Evolutionary conservation across 2,888 invertebrate species (phyloP).

Genomic region (Leptinotarsa tumamoca): DNA sequence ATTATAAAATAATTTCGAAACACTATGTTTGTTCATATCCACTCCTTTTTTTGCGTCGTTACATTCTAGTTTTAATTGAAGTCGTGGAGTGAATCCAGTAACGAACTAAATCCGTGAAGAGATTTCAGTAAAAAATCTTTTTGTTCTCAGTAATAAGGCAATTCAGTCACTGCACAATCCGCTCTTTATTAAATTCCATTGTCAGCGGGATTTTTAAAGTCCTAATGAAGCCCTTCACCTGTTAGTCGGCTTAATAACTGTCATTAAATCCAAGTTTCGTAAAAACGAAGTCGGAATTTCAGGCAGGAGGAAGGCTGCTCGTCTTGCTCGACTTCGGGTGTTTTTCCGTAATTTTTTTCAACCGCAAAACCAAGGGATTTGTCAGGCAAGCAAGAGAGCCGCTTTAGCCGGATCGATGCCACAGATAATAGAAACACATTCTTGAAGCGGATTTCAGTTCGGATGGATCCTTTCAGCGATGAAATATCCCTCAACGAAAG

Average conservation of each 20-base stretch:
- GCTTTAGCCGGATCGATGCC: slow-evolving; percentile 25
- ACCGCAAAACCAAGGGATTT: slow-evolving; percentile 15
- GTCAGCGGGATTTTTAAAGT: slow-evolving; percentile 15
- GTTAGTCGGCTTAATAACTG: slow-evolving; percentile 14
- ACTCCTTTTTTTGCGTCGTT: neutral
- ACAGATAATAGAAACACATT: slow-evolving; percentile 17
- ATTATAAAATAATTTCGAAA: too few relatives aligned
- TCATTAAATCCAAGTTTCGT: neutral
- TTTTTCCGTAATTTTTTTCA: slow-evolving; percentile 16
- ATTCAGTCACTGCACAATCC: slow-evolving; percentile 15
- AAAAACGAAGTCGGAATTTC: neutral
- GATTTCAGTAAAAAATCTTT: neutral
- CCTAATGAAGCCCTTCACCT: slow-evolving; percentile 10
- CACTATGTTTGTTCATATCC: too few relatives aligned
- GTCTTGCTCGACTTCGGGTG: neutral
- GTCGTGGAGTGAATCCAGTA: neutral
- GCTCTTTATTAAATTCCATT: slow-evolving; percentile 26
- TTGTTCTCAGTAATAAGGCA: neutral
- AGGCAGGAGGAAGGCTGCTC: neutral
- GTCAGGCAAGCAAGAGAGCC: slow-evolving; percentile 7
- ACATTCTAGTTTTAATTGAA: slow-evolving; percentile 19
- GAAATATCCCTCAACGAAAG: slow-evolving; percentile 9
- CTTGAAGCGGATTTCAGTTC: slow-evolving; percentile 24
- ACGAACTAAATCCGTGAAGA: neutral
- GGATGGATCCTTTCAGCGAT: slow-evolving; percentile 18